Base-by-base conservation (phyloP, 2,113 vertebrate genomes). In the Protobothrops mucrosquamatus region DNA sequence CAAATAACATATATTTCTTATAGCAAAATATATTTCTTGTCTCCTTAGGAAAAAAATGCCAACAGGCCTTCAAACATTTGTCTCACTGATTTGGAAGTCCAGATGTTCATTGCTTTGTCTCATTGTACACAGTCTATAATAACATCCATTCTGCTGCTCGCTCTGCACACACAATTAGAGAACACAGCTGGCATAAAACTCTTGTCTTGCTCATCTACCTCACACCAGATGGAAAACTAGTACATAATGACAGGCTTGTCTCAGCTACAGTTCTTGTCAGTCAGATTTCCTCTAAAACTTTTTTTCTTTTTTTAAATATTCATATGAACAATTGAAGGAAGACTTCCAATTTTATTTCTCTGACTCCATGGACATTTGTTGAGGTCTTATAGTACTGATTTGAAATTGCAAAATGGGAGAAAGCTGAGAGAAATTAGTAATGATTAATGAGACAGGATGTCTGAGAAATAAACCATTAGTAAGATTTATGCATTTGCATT, bases 401-500 rank as follows among this genome's bases (percentile, higher is more conserved):
- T 52, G 15, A 90, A 93, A 26, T 12, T n/a, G n/a, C 54, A 12
- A 90, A 86, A 59, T 22, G 15, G 24, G 51, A 90, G 14, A 4
- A 90, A 87, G 48, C 43, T 11, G 18, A 96, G 94, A 94, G 74
- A 94, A 93, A 96, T 95, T 39, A 93, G 91, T 92, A 95, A 95
- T 95, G 39, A 92, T 91, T 91, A 95, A 93, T 93, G 92, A 93
- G 23, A 56, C 26, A 85, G 93, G 91, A 56, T 93, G 23, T 81
- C 94, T 92, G 52, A 91, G 55, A 39, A 89, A 95, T 86, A 95
- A 95, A 92, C 39, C 69, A 81, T 94, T 91, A 93, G 95, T 94
- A 89, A 95, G 93, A 95, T 91, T 85, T 29, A 93, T 92, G 81
- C 92, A 95, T 96, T 95, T 95, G 95, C 88, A 95, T 93, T 86